Evolutionary conservation across 2,113 vertebrate genomes (phyloP).

Genomic region (Ia io): DNA sequence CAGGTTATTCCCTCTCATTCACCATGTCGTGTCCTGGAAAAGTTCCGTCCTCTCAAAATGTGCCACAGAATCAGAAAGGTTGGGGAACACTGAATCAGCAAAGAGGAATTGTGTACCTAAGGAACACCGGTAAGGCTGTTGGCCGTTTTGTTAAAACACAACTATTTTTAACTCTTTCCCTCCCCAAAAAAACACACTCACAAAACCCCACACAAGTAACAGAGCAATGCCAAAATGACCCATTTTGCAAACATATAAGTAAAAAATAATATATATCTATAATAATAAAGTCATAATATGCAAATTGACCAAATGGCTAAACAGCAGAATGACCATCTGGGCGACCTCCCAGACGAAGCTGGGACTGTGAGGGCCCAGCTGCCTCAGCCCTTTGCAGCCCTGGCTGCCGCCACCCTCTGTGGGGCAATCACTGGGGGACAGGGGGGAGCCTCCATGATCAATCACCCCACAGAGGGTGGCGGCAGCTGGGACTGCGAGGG

Average conservation of each 20-base stretch:
- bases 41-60: background rate
- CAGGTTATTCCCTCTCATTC: background rate
- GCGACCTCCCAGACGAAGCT: too few relatives aligned
- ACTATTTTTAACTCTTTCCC: background rate
- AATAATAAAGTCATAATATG: too few relatives aligned
- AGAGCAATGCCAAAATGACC: background rate
- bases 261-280: too few relatives aligned
- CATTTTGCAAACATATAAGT: background rate
- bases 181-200: background rate
- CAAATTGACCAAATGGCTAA: too few relatives aligned
- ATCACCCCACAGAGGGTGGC: too few relatives aligned
- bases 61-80: background rate
- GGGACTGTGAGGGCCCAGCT: too few relatives aligned
- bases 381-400: too few relatives aligned
- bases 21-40: background rate
- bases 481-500: too few relatives aligned
- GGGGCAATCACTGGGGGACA: too few relatives aligned
- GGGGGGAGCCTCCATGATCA: too few relatives aligned
- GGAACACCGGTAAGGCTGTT: background rate
- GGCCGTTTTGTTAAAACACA: background rate
- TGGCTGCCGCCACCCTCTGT: too few relatives aligned
- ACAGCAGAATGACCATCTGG: too few relatives aligned
- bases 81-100: background rate
- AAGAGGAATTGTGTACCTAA: background rate
- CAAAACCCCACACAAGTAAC: background rate